Evolutionary conservation across 2,888 invertebrate species (phyloP).

Genomic region (Pandemis cinnamomeana): DNA sequence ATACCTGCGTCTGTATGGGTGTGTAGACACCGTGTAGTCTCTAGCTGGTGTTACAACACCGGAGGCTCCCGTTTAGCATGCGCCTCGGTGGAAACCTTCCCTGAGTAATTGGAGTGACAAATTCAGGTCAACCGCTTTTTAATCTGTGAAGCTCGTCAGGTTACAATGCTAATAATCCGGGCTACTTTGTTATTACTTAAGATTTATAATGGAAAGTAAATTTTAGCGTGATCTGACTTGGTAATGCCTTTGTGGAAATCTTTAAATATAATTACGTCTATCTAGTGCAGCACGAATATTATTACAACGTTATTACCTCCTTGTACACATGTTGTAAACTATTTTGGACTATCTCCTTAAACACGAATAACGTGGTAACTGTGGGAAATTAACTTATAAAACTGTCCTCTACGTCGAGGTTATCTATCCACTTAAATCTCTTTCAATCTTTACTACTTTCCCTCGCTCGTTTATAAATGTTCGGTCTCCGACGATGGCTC

Average conservation of each 20-base stretch:
- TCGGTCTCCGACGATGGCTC: background rate
- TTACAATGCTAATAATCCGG: background rate
- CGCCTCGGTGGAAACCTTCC: slow-evolving; percentile 4
- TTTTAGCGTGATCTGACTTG: no score
- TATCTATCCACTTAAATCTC: slow-evolving; percentile 44
- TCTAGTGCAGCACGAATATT: no score
- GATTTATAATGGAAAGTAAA: no score
- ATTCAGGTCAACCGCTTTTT: slow-evolving; percentile 39
- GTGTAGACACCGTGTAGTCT: background rate
- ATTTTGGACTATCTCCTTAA: no score
- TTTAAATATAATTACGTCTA: no score
- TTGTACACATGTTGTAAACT: no score
- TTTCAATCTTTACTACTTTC: slow-evolving; percentile 11
- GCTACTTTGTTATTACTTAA: background rate
- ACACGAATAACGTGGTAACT: background rate
- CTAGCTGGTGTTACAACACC: background rate
- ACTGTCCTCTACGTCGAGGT: slow-evolving; percentile 45
- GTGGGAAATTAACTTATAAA: slow-evolving; percentile 44
- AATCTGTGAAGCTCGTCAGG: slow-evolving; percentile 41
- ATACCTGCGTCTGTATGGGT: background rate
- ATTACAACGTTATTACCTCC: no score
- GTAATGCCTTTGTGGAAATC: no score
- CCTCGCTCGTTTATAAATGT: background rate
- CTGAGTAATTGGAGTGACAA: slow-evolving; percentile 2
- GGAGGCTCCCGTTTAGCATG: background rate